Percentiles rank a stretch among this genome's conserved stretches.
Evolutionary conservation across 2,888 invertebrate species (phyloP).

Genomic region (Alloplasta piceator): DNA sequence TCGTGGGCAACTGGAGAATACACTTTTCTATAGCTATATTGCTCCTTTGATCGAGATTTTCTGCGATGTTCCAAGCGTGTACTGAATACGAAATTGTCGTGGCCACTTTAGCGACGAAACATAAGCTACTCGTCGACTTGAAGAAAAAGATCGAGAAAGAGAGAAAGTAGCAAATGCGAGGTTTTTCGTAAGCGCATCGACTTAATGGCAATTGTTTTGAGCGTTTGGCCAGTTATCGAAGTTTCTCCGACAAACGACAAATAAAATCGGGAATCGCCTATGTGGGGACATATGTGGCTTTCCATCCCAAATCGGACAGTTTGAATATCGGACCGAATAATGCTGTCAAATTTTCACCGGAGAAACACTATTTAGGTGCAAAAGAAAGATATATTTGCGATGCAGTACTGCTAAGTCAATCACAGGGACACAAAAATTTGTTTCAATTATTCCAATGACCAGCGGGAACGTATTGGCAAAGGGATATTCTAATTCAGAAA

Average conservation of each 20-base stretch:
- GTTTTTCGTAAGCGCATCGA: constrained; percentile 44
- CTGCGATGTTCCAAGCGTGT: constrained; percentile 31
- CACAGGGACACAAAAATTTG: no score
- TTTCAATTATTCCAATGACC: no score
- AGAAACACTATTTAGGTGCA: no score
- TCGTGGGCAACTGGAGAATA: constrained; percentile 18
- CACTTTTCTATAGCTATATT: constrained; percentile 21
- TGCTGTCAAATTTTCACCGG: no score
- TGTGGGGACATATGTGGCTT: no score
- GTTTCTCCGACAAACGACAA: constrained; percentile 60
- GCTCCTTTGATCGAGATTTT: constrained; percentile 51
- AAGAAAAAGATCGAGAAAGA: constrained; percentile 1
- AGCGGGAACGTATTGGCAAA: no score
- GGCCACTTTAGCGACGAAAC: constrained; percentile 36
- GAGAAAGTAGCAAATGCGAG: not conserved
- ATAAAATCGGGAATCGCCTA: constrained; percentile 59
- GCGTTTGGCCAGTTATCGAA: constrained; percentile 65
- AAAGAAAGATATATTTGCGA: no score
- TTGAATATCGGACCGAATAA: no score
- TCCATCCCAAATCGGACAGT: no score
- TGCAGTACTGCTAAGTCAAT: no score
- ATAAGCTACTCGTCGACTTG: constrained; percentile 37
- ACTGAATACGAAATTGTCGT: constrained; percentile 53
- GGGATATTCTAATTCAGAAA: no score
- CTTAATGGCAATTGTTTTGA: constrained; percentile 62